Evolutionary conservation across 2,113 vertebrate species (phyloP).

Genomic region (Neoarius graeffei): DNA sequence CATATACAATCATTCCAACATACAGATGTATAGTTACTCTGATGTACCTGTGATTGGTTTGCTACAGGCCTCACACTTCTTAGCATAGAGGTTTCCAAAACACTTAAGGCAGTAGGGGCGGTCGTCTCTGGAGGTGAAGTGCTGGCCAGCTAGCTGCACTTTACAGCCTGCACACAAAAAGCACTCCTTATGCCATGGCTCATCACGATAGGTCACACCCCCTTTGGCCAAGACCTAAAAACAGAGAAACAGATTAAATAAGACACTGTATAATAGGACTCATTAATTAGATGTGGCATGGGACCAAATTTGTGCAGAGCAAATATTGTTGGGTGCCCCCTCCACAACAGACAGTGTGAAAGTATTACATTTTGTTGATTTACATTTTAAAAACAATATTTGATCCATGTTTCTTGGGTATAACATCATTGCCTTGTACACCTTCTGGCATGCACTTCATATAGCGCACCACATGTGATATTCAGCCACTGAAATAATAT

Average conservation of each 20-base stretch:
- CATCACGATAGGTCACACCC: conserved; percentile 94
- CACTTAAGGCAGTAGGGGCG: conserved; percentile 94
- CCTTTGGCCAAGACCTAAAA: conserved; percentile 91
- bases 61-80: conserved; percentile 92
- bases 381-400: background rate
- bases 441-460: background rate
- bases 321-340: background rate
- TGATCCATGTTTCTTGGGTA: background rate
- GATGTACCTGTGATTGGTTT: conserved; percentile 92
- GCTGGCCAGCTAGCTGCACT: conserved; percentile 91
- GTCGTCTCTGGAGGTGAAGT: conserved; percentile 96
- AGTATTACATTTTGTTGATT: background rate
- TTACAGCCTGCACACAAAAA: conserved; percentile 94
- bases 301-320: background rate
- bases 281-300: background rate
- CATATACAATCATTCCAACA: conserved; percentile 7
- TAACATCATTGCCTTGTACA: background rate
- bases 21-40: background rate
- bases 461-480: background rate
- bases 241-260: conserved; percentile 39
- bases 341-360: background rate
- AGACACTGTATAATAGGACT: background rate
- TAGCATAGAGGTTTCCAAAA: conserved; percentile 94
- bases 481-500: background rate
- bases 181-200: conserved; percentile 98